A percentile compares a stretch with the other conserved stretches of the same genome.
Evolutionary conservation across 2,797 vertebrate genomes (phyloP).

Genomic region (Valencia hispanica): DNA sequence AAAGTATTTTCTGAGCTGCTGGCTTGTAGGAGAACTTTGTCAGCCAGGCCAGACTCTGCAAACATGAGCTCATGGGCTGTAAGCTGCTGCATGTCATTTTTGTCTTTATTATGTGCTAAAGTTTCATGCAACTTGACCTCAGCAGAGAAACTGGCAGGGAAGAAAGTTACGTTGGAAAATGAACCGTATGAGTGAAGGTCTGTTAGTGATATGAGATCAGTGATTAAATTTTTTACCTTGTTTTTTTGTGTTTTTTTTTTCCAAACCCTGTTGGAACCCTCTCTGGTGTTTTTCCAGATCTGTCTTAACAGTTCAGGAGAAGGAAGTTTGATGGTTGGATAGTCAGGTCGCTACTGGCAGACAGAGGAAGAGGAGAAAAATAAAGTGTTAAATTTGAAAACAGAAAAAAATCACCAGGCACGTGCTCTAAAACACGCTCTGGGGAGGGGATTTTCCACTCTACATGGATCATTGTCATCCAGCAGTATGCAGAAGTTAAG

Average conservation of each 20-base stretch:
- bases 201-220: conserved; percentile 28
- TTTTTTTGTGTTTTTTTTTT: conserved; percentile 57
- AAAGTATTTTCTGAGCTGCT: conserved; percentile 10
- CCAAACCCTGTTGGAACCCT: conserved; percentile 42
- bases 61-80: conserved; percentile 51
- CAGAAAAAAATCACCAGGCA: conserved; percentile 12
- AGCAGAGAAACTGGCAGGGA: conserved; percentile 21
- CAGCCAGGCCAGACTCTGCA: conserved; percentile 18
- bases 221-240: conserved; percentile 42
- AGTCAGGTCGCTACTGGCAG: background rate
- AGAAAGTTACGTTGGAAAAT: conserved; percentile 20
- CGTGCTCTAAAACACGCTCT: conserved; percentile 14
- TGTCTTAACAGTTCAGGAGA: conserved; percentile 45
- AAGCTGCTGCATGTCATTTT: conserved; percentile 27
- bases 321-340: conserved; percentile 18
- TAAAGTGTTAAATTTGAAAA: conserved; percentile 15
- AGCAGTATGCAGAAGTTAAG: conserved; percentile 24
- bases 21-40: conserved; percentile 20
- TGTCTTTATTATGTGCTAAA: conserved; percentile 15
- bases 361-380: background rate
- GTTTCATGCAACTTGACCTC: conserved; percentile 47
- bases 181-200: conserved; percentile 28
- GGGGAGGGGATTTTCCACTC: conserved; percentile 28
- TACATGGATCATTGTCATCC: conserved; percentile 20
- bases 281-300: conserved; percentile 38